phyloP scores from a whole-genome alignment of 1,140 invertebrate genomes.

The Achatina immaculata region DNA sequence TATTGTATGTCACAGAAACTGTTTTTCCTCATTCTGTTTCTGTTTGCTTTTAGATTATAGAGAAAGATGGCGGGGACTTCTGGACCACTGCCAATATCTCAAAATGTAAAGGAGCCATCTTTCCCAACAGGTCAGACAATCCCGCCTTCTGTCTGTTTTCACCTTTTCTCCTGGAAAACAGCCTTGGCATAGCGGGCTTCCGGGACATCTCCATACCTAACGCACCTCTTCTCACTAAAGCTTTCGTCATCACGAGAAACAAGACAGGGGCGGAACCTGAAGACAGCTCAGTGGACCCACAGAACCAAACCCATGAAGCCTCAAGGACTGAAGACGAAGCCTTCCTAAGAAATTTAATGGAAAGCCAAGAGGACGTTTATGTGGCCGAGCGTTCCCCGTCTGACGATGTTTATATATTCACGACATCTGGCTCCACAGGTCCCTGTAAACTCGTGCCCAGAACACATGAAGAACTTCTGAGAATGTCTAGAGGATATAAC shows the following conservation, averaged over 20 bases:
- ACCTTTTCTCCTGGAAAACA: neutral
- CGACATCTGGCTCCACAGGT: neutral
- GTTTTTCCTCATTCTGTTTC: too few species aligned
- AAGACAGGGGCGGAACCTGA: neutral
- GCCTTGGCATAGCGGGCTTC: neutral
- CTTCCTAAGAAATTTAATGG: neutral
- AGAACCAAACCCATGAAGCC: neutral
- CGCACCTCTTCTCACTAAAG: neutral
- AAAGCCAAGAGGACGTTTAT: neutral
- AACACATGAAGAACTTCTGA: neutral
- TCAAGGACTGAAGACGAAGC: neutral
- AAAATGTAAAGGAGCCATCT: neutral
- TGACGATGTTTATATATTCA: neutral
- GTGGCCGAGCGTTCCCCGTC: neutral
- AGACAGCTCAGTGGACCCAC: neutral
- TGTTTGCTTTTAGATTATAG: too few species aligned
- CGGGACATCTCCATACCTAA: neutral
- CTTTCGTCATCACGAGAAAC: neutral
- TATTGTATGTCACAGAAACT: too few species aligned
- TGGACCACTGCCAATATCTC: neutral
- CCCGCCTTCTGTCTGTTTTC: neutral
- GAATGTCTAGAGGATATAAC: neutral
- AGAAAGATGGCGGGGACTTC: constrained; percentile 2
- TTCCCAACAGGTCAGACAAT: neutral
- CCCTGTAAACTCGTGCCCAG: neutral